Conservation (phyloP, 1,140 invertebrate species). For the Drosophila busckii region DNA sequence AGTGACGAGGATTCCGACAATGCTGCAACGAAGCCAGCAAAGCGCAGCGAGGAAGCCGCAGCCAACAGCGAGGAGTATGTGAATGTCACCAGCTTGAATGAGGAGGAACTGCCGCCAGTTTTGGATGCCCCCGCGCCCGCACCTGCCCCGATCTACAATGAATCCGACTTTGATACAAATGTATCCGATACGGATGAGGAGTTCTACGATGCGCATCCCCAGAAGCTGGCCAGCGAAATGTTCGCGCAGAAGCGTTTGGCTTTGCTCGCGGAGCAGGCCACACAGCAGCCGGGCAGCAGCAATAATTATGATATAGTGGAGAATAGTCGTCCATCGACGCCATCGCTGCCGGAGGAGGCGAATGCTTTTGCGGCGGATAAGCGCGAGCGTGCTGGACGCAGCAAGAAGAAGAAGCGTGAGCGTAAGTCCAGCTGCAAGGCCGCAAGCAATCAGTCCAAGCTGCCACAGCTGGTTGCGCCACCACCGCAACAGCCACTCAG, state of each 20-base stretch:
- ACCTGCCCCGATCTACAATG: constrained; percentile 76
- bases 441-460: constrained; percentile 18
- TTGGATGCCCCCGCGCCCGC: constrained; percentile 32
- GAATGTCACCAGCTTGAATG: constrained; percentile 28
- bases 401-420: constrained; percentile 83
- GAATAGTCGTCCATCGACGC: constrained; percentile 82
- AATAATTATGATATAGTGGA: constrained; percentile 82
- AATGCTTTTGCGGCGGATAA: constrained; percentile 72
- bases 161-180: constrained; percentile 90
- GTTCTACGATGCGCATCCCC: constrained; percentile 90
- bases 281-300: constrained; percentile 80
- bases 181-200: constrained; percentile 92
- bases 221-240: constrained; percentile 84
- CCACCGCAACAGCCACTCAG: not conserved
- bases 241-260: constrained; percentile 87
- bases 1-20: constrained; percentile 81
- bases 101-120: constrained; percentile 18
- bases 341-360: constrained; percentile 78
- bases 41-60: constrained; percentile 26
- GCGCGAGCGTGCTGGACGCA: constrained; percentile 80
- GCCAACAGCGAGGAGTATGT: constrained; percentile 31
- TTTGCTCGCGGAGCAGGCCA: constrained; percentile 81
- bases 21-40: constrained; percentile 67
- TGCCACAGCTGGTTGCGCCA: constrained; percentile 1
- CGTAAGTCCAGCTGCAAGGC: constrained; percentile 79